These are phyloP conservation scores for Alouatta palliata DNA, from an alignment of 2,113 vertebrate genomes.

Conservation along the genomic window DNA sequence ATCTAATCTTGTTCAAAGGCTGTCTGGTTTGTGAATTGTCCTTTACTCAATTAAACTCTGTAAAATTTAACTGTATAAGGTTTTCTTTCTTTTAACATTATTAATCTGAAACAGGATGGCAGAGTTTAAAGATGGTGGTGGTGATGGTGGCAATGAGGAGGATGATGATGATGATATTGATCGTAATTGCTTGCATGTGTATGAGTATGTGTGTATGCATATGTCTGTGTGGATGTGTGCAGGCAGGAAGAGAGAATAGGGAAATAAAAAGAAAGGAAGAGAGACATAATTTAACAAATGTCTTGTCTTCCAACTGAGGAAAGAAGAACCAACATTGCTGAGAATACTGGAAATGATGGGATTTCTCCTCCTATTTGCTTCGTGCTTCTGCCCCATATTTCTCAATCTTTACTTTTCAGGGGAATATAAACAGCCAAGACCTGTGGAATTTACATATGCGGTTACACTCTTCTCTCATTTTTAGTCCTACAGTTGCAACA, in stretches of 20 bases:
- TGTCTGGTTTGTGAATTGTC: too few species aligned
- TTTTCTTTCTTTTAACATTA: too few species aligned
- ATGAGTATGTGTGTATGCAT: not conserved
- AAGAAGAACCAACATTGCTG: not conserved
- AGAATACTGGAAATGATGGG: not conserved
- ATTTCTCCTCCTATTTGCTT: not conserved
- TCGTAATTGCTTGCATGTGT: not conserved
- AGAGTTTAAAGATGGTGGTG: not conserved
- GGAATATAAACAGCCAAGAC: not conserved
- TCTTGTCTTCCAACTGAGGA: not conserved
- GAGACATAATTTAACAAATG: not conserved
- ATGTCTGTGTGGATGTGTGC: not conserved
- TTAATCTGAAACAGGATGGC: not conserved
- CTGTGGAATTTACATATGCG: not conserved
- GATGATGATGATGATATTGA: not conserved
- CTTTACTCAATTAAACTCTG: too few species aligned
- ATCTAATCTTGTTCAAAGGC: too few species aligned
- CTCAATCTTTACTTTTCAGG: not conserved
- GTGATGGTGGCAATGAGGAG: not conserved
- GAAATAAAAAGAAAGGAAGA: not conserved
- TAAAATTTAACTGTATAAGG: too few species aligned
- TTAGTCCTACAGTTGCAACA: not conserved
- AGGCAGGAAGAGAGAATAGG: not conserved
- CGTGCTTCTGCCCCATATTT: not conserved
- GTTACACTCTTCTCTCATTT: not conserved